Base-by-base conservation (phyloP, 2,113 vertebrate species). In the Tor tambroides region DNA sequence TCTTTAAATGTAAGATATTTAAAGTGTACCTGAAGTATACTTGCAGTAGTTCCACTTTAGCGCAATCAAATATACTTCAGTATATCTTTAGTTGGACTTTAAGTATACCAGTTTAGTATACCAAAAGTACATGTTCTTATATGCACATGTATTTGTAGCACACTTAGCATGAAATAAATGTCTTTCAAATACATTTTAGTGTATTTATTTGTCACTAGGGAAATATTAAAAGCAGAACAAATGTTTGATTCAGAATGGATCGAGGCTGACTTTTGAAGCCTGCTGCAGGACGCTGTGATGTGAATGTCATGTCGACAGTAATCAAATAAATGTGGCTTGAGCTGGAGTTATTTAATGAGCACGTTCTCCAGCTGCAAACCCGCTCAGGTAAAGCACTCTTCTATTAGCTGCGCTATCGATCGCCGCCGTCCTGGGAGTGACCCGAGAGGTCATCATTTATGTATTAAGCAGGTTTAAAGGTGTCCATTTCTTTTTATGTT, bases 371-470 rank as follows among this genome's bases (percentile, higher is more conserved):
- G 35, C 30, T 30, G 32, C 88, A 89, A 63, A 86, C 90, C 86
- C 85, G 86, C 91, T 79, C 92, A 89, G 89, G 92, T 92, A 51
- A 41, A 46, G 38, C 87, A 89, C 88, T 56, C 87, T 51, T 74
- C 83, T 90, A 92, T 92, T 92, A 93, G 91, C 92, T 89, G 79
- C 61, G 85, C 86, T 95, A 95, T 94, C 91, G 93, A 94, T 91
- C 89, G 74, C 63, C 74, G 91, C 91, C 92, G 92, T 91, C 91
- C 92, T 90, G 54, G 78, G 91, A 88, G 92, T 93, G 94, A 95
- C 94, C 94, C 91, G 90, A 93, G 91, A 92, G 91, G 91, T 94
- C 94, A 94, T 94, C 93, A 95, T 94, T 94, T 94, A 94, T 95
- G 93, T 93, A 95, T 95, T 93, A 94, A 92, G 92, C 91, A 90